Conservation (phyloP, 2,888 invertebrate species). For the Apodemia duryi region DNA sequence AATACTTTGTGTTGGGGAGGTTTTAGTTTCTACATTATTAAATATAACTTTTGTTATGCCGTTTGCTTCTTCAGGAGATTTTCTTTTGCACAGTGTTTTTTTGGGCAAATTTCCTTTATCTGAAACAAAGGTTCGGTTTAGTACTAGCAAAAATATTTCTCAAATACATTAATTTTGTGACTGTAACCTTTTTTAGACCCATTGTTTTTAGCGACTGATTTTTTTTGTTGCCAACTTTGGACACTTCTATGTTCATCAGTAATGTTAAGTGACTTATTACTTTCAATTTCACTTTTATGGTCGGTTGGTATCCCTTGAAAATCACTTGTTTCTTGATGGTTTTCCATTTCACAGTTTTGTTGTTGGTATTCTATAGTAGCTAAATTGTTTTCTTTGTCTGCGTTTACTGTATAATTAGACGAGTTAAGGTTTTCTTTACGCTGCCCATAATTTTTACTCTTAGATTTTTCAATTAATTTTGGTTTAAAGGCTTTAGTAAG, state of each 20-base stretch:
- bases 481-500: not conserved
- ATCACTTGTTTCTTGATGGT: not conserved
- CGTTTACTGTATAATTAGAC: not conserved
- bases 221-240: not conserved
- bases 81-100: not conserved
- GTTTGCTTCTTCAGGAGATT: slow-evolving; percentile 34
- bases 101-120: not conserved
- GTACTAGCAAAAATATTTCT: not conserved
- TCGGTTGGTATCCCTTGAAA: not conserved
- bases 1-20: not conserved
- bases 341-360: not conserved
- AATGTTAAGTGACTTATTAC: not conserved
- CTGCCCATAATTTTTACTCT: not conserved
- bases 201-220: not conserved
- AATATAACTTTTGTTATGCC: slow-evolving; percentile 44
- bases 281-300: slow-evolving; percentile 4
- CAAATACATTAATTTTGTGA: not conserved
- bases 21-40: slow-evolving; percentile 33
- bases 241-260: not conserved
- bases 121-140: not conserved
- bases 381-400: not conserved
- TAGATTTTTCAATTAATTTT: slow-evolving; percentile 9
- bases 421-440: not conserved
- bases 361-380: not conserved
- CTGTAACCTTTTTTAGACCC: not conserved